phyloP scores from a whole-genome alignment of 2,888 invertebrate species.

The Pammene aurita region DNA sequence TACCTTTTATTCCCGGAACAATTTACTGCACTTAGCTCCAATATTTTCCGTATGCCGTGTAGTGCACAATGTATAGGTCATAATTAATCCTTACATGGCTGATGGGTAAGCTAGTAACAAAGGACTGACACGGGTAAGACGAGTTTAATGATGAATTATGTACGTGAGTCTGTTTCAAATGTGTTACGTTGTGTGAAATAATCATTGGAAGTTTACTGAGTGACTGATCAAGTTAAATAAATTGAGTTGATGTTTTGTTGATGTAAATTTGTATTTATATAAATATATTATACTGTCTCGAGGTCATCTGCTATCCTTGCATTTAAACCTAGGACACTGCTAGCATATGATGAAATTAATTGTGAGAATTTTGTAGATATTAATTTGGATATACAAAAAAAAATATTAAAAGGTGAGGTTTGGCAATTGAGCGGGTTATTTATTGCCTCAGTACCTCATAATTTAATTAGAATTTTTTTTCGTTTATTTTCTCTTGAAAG shows the following conservation, averaged over 20 bases:
- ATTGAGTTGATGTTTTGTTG: neutral
- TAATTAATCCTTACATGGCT: slow-evolving; percentile 28
- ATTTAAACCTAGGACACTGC: too few species aligned
- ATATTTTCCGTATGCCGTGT: slow-evolving; percentile 22
- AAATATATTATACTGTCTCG: too few species aligned
- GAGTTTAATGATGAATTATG: slow-evolving; percentile 36
- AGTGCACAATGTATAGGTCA: slow-evolving; percentile 28
- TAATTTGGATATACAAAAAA: too few species aligned
- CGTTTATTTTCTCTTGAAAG: too few species aligned
- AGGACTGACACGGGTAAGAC: slow-evolving; percentile 37
- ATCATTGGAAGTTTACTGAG: slow-evolving; percentile 18
- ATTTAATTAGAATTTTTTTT: too few species aligned
- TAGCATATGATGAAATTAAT: too few species aligned
- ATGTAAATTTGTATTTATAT: neutral
- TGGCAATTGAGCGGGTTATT: too few species aligned
- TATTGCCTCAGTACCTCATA: too few species aligned
- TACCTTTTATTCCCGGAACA: neutral
- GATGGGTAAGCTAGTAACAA: slow-evolving; percentile 31
- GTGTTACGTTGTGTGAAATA: neutral
- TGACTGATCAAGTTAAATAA: slow-evolving; percentile 1
- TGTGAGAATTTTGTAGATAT: too few species aligned
- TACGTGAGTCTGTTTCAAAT: slow-evolving; percentile 32
- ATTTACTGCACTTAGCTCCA: neutral
- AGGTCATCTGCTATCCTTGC: too few species aligned
- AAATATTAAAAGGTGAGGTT: too few species aligned